phyloP scores from a whole-genome alignment of 2,797 vertebrate species.

The Schizopygopsis pylzovi region DNA sequence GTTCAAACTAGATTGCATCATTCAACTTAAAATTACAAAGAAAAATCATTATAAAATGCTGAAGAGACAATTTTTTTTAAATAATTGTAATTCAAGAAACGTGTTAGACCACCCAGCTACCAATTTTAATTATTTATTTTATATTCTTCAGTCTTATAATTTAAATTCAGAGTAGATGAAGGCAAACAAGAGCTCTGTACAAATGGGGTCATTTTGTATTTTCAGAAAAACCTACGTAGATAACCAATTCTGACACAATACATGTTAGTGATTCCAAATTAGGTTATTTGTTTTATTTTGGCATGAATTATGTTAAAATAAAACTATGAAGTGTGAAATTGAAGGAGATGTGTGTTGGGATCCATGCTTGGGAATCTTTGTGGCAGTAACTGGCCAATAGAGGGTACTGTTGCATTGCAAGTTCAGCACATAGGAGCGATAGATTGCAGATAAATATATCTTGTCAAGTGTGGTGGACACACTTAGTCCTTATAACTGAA shows the following conservation, averaged over 20 bases:
- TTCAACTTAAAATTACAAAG: not conserved
- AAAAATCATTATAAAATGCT: not conserved
- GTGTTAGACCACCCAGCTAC: too few relatives aligned
- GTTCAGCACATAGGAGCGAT: constrained; percentile 53
- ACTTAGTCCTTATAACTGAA: constrained; percentile 1
- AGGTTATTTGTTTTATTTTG: constrained; percentile 8
- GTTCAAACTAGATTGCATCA: not conserved
- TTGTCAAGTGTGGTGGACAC: constrained; percentile 21
- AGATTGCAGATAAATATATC: constrained; percentile 38
- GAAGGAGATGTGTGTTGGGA: not conserved
- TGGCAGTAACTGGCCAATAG: constrained; percentile 72
- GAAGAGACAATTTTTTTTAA: not conserved
- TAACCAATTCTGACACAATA: not conserved
- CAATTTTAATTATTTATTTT: not conserved
- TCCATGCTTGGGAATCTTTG: constrained; percentile 52
- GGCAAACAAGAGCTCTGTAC: not conserved
- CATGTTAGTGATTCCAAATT: not conserved
- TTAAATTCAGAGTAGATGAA: not conserved
- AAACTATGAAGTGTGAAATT: not conserved
- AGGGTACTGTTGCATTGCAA: constrained; percentile 80
- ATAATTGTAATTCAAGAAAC: not conserved
- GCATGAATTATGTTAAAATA: not conserved
- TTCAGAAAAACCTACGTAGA: not conserved
- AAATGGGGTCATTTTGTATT: not conserved
- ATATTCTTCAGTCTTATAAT: not conserved